These are phyloP conservation scores for Chrysodeixis includens DNA, from an alignment of 2,888 invertebrate genomes.

Conservation along the genomic window DNA sequence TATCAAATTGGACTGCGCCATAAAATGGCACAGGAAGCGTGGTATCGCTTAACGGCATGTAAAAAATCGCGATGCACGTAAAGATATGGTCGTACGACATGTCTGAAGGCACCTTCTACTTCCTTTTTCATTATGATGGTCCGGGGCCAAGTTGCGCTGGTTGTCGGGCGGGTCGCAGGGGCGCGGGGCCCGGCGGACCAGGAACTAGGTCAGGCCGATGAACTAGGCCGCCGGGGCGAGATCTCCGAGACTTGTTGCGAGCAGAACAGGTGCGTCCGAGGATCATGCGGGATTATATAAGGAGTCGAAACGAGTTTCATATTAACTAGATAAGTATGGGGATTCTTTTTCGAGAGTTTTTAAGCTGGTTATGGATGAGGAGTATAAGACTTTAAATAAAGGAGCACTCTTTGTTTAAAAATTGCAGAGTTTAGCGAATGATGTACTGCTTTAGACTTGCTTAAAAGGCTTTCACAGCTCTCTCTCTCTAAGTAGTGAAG, in stretches of 20 bases:
- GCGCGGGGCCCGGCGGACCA: slow-evolving; percentile 38
- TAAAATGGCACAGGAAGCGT: slow-evolving; percentile 27
- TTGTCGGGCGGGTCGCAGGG: slow-evolving; percentile 50
- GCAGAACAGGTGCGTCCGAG: slow-evolving; percentile 58
- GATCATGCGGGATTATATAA: slow-evolving; percentile 60
- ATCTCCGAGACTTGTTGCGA: slow-evolving; percentile 60
- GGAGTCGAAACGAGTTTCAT: slow-evolving; percentile 47
- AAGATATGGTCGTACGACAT: slow-evolving; percentile 46
- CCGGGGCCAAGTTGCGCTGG: slow-evolving; percentile 46
- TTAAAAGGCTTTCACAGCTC: background rate
- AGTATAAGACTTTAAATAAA: slow-evolving; percentile 6
- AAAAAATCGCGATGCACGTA: slow-evolving; percentile 46
- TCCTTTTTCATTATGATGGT: slow-evolving; percentile 60
- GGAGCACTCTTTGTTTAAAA: slow-evolving; percentile 12
- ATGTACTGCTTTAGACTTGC: background rate
- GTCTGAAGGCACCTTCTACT: slow-evolving; percentile 48
- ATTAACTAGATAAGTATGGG: slow-evolving; percentile 56
- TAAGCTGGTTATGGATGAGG: slow-evolving; percentile 37
- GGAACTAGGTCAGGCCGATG: slow-evolving; percentile 73
- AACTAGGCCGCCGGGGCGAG: slow-evolving; percentile 67
- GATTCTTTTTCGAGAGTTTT: slow-evolving; percentile 49
- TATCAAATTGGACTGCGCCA: slow-evolving; percentile 23
- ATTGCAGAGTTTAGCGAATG: slow-evolving; percentile 9
- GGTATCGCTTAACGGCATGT: slow-evolving; percentile 35
- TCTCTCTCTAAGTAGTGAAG: background rate